phyloP scores from a whole-genome alignment of 92 coral and sea anemone species.

The Heteractis magnifica region DNA sequence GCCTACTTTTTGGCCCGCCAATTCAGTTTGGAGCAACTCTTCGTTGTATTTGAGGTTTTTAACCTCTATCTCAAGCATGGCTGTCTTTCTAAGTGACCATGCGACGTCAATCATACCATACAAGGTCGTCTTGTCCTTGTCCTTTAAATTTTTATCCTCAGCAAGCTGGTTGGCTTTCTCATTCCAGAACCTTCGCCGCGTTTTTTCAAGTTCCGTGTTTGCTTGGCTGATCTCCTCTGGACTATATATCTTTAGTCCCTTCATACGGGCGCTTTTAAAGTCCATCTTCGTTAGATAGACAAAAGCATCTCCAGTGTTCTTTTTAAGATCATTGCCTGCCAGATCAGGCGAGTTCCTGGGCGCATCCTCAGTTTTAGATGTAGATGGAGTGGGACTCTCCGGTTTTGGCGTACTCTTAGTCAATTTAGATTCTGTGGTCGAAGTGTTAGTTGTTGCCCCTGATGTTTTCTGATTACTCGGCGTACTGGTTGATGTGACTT shows the following conservation, averaged over 20 bases:
- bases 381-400: too few relatives aligned
- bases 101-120: conserved; percentile 43
- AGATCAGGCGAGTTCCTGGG: too few relatives aligned
- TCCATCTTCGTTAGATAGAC: conserved; percentile 1
- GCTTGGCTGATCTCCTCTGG: conserved; percentile 11
- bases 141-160: neutral
- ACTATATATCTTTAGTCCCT: conserved; percentile 35
- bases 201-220: conserved; percentile 26
- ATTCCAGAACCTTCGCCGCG: conserved; percentile 42
- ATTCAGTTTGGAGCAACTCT: conserved; percentile 12
- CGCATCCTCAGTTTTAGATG: too few relatives aligned
- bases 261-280: conserved; percentile 30
- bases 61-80: conserved; percentile 36
- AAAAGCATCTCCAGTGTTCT: conserved; percentile 16
- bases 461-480: too few relatives aligned
- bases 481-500: too few relatives aligned
- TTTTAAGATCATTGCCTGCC: neutral
- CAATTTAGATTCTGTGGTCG: too few relatives aligned
- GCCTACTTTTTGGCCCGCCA: conserved; percentile 5
- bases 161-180: conserved; percentile 47
- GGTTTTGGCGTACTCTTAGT: too few relatives aligned
- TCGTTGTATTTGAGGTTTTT: conserved; percentile 28
- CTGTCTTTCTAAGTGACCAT: conserved; percentile 35
- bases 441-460: too few relatives aligned
- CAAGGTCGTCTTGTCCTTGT: conserved; percentile 8